A percentile compares a stretch with the other conserved stretches of the same genome.
phyloP scores from a whole-genome alignment of 2,797 vertebrate species.

The Falco berigora region DNA sequence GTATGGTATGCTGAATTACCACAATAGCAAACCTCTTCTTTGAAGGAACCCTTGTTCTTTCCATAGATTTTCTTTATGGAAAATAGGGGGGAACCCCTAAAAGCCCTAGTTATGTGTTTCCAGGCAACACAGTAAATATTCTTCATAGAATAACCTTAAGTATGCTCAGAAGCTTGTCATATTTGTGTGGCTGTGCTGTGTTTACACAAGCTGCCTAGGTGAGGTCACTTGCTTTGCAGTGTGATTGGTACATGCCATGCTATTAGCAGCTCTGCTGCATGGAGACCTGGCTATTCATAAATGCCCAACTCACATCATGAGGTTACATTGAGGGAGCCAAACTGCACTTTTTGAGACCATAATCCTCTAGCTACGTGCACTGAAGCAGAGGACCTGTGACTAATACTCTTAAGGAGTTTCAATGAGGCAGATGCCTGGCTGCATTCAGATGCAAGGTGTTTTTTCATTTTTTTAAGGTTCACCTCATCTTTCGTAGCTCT shows the following conservation, averaged over 20 bases:
- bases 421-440: neutral
- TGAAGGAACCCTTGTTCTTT: neutral
- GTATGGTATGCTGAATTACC: neutral
- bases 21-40: neutral
- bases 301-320: conserved; percentile 29
- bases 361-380: conserved; percentile 18
- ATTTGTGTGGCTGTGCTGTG: conserved; percentile 22
- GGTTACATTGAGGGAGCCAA: conserved; percentile 13
- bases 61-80: neutral
- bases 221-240: conserved; percentile 36
- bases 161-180: neutral
- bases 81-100: neutral
- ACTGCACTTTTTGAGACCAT: conserved; percentile 34
- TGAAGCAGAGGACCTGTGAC: neutral
- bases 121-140: neutral
- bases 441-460: neutral
- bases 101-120: neutral
- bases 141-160: neutral
- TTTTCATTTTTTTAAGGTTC: neutral
- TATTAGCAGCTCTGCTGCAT: conserved; percentile 26
- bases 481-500: neutral
- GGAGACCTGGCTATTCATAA: conserved; percentile 19
- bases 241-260: neutral
- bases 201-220: conserved; percentile 37
- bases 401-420: neutral